Evolutionary conservation across 2,888 invertebrate species (phyloP).

Genomic region (Acholoe squamosa): DNA sequence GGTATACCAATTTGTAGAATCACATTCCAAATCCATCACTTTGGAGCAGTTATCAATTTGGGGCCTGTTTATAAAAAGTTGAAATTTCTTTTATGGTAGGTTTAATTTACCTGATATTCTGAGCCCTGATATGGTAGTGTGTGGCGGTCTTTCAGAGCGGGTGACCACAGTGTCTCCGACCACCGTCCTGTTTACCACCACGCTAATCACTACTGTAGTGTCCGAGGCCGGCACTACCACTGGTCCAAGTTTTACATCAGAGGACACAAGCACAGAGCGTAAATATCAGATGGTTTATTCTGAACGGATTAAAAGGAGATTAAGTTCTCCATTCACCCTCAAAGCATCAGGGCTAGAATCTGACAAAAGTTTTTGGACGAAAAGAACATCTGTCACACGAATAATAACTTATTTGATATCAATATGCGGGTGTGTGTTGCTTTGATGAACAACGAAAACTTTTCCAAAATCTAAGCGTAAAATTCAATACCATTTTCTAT

Average conservation of each 20-base stretch:
- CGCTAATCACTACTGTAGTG: not conserved
- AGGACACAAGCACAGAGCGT: not conserved
- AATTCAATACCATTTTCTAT: too few species aligned
- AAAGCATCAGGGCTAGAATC: not conserved
- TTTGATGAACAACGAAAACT: too few species aligned
- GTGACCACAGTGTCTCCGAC: not conserved
- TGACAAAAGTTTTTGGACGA: not conserved
- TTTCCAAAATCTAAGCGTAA: too few species aligned
- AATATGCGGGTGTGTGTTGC: too few species aligned
- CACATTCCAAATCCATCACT: too few species aligned
- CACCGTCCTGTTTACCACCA: not conserved
- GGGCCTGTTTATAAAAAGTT: too few species aligned
- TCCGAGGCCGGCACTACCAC: not conserved
- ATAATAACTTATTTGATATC: too few species aligned
- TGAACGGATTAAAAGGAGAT: not conserved
- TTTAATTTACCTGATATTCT: too few species aligned
- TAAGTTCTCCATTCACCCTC: not conserved
- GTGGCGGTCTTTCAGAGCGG: slow-evolving; percentile 7
- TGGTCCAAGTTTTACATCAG: not conserved
- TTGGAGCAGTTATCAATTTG: too few species aligned
- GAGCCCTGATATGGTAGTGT: not conserved
- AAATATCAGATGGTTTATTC: not conserved
- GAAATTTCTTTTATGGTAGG: too few species aligned
- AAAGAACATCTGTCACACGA: not conserved
- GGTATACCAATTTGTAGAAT: too few species aligned